Base-by-base conservation (phyloP, 1,140 invertebrate species). In the Arion vulgaris region DNA sequence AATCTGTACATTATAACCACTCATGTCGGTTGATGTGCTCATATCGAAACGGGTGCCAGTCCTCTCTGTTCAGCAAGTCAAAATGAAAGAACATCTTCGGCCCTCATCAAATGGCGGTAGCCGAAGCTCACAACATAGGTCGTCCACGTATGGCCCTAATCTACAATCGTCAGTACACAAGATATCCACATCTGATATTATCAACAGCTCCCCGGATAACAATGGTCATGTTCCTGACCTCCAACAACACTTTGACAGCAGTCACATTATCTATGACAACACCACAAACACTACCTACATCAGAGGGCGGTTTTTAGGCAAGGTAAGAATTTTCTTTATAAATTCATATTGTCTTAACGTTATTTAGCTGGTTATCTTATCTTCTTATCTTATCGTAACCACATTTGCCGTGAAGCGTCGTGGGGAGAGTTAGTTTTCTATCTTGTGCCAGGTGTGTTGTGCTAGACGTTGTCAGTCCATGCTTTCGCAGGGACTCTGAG, bases 281-380 rank as follows among this genome's bases (percentile, higher is more conserved):
- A 76, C 80, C 4, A 86, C 89, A 36, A 86, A 89, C 57, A 90
- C 88, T 4, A 90, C 88, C 28, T 90, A 90, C 76, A 83, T 89
- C 28, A 81, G 88, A 71, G 89, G 89, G 45, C 83, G 88, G 66
- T 69, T 90, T 71, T 82, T 90, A 1, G 89, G 89, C 34, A 90
- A 90, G 88, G 89, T 90, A 81, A 85, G 86, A 49, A 39, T 19
- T 79, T 9, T 4, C n/a, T 53, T 17, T n/a, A n/a, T n/a, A n/a
- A n/a, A n/a, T n/a, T n/a, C n/a, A n/a, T n/a, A n/a, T n/a, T n/a
- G n/a, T n/a, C n/a, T n/a, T n/a, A n/a, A n/a, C n/a, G n/a, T n/a
- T n/a, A n/a, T n/a, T n/a, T n/a, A n/a, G n/a, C n/a, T n/a, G n/a
- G n/a, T n/a, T n/a, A n/a, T n/a, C n/a, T n/a, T n/a, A n/a, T n/a